Evolutionary conservation across 2,888 invertebrate genomes (phyloP).

Genomic region (Gasteruption jaculator): DNA sequence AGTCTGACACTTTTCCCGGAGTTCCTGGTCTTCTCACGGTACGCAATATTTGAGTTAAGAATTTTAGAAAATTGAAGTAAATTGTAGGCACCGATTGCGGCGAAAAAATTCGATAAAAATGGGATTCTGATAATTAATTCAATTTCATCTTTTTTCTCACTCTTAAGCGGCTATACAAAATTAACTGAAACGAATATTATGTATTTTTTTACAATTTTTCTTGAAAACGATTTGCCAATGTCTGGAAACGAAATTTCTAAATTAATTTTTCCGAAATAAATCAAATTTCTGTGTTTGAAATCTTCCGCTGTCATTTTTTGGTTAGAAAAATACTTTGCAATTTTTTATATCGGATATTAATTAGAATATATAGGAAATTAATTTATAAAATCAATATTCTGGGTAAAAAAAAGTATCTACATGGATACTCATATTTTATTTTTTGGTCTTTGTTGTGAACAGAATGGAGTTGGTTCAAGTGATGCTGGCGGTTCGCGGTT

Average conservation of each 20-base stretch:
- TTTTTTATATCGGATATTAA: too few species aligned
- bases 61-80: too few species aligned
- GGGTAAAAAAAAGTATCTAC: background rate
- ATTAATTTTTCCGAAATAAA: too few species aligned
- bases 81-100: too few species aligned
- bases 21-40: conserved; percentile 70
- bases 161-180: background rate
- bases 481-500: conserved; percentile 64
- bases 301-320: too few species aligned
- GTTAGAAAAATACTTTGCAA: background rate
- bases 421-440: conserved; percentile 9
- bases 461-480: conserved; percentile 64
- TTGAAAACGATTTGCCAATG: too few species aligned
- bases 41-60: conserved; percentile 33
- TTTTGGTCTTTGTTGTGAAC: conserved; percentile 13
- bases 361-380: too few species aligned
- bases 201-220: too few species aligned
- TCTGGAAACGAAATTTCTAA: too few species aligned
- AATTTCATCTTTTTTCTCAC: background rate
- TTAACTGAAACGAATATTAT: background rate
- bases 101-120: too few species aligned
- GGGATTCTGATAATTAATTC: background rate
- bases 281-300: too few species aligned
- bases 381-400: too few species aligned
- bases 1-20: conserved; percentile 73